Evolutionary conservation across 64 coral and sea anemone genomes (phyloP).

Genomic region (Porites lutea): DNA sequence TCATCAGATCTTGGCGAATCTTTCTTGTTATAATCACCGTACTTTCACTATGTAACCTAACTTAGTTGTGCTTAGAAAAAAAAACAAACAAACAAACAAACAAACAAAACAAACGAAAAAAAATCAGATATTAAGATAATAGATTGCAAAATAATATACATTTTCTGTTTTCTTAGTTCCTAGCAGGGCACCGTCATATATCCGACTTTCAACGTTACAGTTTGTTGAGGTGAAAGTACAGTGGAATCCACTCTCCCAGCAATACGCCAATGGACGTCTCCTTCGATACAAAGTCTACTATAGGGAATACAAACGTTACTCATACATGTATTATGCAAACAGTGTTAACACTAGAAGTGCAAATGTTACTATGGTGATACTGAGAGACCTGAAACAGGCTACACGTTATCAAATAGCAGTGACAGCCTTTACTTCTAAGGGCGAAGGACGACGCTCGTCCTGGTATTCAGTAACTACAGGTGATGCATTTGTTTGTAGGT

Average conservation of each 20-base stretch:
- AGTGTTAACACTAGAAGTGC: background rate
- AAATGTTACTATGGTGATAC: background rate
- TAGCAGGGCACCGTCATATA: background rate
- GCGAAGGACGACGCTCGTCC: background rate
- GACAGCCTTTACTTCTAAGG: background rate
- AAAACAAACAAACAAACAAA: too few species aligned
- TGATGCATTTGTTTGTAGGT: background rate
- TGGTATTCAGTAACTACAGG: background rate
- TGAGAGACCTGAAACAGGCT: background rate
- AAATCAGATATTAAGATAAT: too few species aligned
- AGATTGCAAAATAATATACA: too few species aligned
- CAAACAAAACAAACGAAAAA: too few species aligned
- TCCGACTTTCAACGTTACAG: background rate
- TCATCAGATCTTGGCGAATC: too few species aligned
- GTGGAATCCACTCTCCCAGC: conserved; percentile 8
- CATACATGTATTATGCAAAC: background rate
- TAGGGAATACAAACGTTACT: background rate
- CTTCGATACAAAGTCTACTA: background rate
- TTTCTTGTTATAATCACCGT: too few species aligned
- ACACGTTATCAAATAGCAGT: background rate
- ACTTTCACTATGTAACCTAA: too few species aligned
- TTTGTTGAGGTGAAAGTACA: background rate
- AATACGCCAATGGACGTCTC: background rate
- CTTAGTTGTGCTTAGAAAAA: too few species aligned
- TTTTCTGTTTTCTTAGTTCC: background rate